These are phyloP conservation scores for Agelas oroides DNA, from an alignment of 37 sponge, comb jelly and placozoan species.

Conservation along the genomic window DNA sequence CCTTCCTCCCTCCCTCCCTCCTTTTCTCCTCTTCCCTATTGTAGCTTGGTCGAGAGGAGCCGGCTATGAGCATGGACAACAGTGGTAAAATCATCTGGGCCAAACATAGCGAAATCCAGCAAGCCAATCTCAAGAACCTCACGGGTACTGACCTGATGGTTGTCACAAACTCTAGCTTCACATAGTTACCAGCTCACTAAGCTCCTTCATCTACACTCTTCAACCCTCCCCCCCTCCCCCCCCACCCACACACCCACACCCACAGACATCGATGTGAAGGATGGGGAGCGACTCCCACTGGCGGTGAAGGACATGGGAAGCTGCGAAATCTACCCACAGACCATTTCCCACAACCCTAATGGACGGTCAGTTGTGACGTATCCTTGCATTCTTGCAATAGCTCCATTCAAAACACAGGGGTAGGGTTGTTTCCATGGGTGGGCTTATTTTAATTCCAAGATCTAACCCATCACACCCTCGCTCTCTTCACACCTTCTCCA, in stretches of 20 bases:
- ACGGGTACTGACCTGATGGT: not conserved
- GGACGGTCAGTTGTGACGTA: slow-evolving; percentile 76
- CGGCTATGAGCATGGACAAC: slow-evolving; percentile 99
- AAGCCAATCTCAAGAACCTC: slow-evolving; percentile 93
- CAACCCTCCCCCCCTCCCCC: too few relatives aligned
- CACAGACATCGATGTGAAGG: slow-evolving; percentile 80
- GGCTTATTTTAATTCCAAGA: too few relatives aligned
- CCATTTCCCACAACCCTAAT: slow-evolving; percentile 92
- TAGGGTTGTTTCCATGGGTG: too few relatives aligned
- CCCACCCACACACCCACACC: not conserved
- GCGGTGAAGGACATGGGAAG: slow-evolving; percentile 97
- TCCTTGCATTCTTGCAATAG: too few relatives aligned
- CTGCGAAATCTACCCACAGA: slow-evolving; percentile 98
- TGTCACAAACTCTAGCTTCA: too few relatives aligned
- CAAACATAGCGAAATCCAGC: slow-evolving; percentile 96
- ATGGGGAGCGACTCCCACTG: slow-evolving; percentile 94
- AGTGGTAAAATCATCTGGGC: slow-evolving; percentile 97
- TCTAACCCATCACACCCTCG: too few relatives aligned
- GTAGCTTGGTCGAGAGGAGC: slow-evolving; percentile 96
- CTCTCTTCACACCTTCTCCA: not conserved
- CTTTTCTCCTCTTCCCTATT: not conserved
- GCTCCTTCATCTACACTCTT: too few relatives aligned
- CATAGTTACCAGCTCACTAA: too few relatives aligned
- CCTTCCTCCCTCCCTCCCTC: not conserved
- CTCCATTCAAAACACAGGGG: too few relatives aligned